These are phyloP conservation scores for Epinephelus moara DNA, from an alignment of 2,113 vertebrate species.

Conservation along the genomic window DNA sequence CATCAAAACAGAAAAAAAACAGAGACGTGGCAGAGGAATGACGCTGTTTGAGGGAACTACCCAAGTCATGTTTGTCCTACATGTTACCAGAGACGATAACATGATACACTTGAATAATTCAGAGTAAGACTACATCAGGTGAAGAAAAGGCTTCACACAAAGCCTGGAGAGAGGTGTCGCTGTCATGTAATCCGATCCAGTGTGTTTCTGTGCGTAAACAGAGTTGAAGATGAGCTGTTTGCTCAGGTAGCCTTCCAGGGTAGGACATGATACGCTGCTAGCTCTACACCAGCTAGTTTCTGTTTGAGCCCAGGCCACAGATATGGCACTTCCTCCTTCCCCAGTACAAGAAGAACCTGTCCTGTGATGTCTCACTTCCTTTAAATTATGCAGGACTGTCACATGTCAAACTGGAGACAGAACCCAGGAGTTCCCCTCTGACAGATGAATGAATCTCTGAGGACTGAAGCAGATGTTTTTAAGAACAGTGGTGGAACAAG, in stretches of 20 bases:
- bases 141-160: conserved; percentile 2
- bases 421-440: conserved; percentile 19
- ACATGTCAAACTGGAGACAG: conserved; percentile 23
- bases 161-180: conserved; percentile 14
- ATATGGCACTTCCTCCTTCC: conserved; percentile 56
- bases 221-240: conserved; percentile 21
- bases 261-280: neutral
- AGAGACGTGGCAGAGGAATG: neutral
- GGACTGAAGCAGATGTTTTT: conserved; percentile 1
- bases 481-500: neutral
- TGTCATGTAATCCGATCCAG: conserved; percentile 40
- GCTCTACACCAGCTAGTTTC: neutral
- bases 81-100: conserved; percentile 9
- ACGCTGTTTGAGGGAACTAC: neutral
- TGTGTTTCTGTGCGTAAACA: conserved; percentile 41
- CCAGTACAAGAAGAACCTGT: neutral
- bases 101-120: conserved; percentile 40
- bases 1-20: conserved; percentile 1
- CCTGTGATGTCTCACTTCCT: conserved; percentile 52
- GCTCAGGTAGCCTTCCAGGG: conserved; percentile 18
- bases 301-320: neutral
- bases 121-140: conserved; percentile 20
- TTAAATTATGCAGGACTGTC: conserved; percentile 42
- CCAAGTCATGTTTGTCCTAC: neutral
- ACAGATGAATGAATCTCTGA: conserved; percentile 11